Evolutionary conservation across 1,140 invertebrate species (phyloP), one percentile per base, ranked within the genome.

Genomic region (Zaprionus taronus): DNA sequence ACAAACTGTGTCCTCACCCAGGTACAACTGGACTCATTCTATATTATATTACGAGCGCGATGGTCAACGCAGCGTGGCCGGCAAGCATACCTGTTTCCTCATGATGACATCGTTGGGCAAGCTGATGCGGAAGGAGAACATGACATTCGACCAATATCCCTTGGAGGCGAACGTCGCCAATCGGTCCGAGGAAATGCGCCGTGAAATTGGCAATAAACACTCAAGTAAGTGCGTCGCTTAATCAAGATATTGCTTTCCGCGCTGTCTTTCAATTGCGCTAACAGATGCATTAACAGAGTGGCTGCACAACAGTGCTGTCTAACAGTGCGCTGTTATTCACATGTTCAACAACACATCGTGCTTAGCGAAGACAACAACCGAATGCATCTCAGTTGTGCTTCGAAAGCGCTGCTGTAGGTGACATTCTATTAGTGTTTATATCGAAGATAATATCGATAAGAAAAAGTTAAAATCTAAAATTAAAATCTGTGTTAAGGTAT

Each of bases 21-120:
- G 94, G 86, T 93, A 93, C 81, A 92, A 93, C 31, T 95, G 94
- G 94, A 80, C 83, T 14, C 92, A 92, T 71, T 87, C 92, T 1
- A 89, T 93, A 5, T 89, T 94, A 57, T 89, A 94, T 24, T 94
- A 94, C 79, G 94, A 95, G 66, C 92, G 92, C 0, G 91, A 93
- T 70, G 93, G 93, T 1, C 94, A 93, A 61, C 74, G 89, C 15
- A 83, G 79, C 58, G 83, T 92, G 11, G 93, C 93, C 1, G 94
- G 94, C 4, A 62, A 80, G n/a, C 92, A 93, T 60, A 93, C 93
- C 28, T 93, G 93, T 63, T 92, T 91, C 34, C 81, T 93, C 0
- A 91, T 93, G 86, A 93, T 93, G 89, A 93, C 86, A 38, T 93
- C 92, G 7, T 51, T 93, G 12, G 92, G 92, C 28, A 83, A 93